phyloP scores from a whole-genome alignment of 1,140 invertebrate genomes.

The Drosophila kikkawai region DNA sequence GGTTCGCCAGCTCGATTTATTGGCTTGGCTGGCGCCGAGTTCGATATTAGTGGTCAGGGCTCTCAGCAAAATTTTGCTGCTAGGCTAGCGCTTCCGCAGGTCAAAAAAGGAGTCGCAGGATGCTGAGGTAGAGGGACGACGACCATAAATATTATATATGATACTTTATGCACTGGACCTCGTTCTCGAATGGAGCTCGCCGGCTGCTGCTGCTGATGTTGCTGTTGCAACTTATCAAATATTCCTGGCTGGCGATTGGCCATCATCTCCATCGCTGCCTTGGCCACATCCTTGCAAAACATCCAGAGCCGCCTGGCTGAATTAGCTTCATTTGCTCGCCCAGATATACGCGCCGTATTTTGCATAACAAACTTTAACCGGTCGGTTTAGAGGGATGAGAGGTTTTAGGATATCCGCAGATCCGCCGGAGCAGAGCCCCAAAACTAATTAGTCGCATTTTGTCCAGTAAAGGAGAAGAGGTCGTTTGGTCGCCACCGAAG shows the following conservation, averaged over 20 bases:
- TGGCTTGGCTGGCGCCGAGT: slow-evolving; percentile 62
- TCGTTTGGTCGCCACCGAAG: slow-evolving; percentile 31
- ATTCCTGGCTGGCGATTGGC: slow-evolving; percentile 80
- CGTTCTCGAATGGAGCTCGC: slow-evolving; percentile 24
- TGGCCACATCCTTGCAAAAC: slow-evolving; percentile 77
- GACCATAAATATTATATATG: slow-evolving; percentile 84
- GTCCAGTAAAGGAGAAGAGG: slow-evolving; percentile 14
- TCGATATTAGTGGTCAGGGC: slow-evolving; percentile 75
- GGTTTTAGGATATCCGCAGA: not conserved
- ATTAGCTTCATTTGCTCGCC: slow-evolving; percentile 79
- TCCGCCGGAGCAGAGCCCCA: slow-evolving; percentile 44
- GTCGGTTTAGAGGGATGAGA: not conserved
- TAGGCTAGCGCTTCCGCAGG: slow-evolving; percentile 30
- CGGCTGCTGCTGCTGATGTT: slow-evolving; percentile 8
- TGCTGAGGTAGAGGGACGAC: slow-evolving; percentile 17
- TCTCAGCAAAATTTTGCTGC: slow-evolving; percentile 53
- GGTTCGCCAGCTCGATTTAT: slow-evolving; percentile 67
- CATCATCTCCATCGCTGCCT: slow-evolving; percentile 66
- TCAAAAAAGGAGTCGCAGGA: slow-evolving; percentile 1
- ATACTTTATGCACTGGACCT: slow-evolving; percentile 69
- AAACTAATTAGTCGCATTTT: slow-evolving; percentile 74
- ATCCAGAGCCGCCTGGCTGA: slow-evolving; percentile 52
- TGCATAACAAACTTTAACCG: slow-evolving; percentile 79
- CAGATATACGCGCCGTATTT: slow-evolving; percentile 66
- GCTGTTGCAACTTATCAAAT: slow-evolving; percentile 76